Base-by-base conservation (phyloP, 2,113 vertebrate species). In the Sylvilagus bachmani region DNA sequence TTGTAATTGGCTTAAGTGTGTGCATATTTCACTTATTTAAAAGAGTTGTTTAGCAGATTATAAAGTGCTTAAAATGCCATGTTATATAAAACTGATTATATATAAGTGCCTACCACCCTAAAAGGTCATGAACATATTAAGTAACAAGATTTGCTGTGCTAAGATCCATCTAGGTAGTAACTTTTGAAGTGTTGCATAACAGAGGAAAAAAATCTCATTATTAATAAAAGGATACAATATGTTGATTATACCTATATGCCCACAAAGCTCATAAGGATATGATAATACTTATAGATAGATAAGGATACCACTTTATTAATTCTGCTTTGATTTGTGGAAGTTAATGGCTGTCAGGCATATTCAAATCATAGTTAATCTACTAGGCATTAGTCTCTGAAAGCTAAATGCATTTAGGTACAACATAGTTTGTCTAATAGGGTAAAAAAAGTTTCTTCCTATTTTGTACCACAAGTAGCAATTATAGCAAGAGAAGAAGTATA, bases 181-280 rank as follows among this genome's bases (percentile, higher is more conserved):
- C 25, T 36, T 78, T 71, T 78, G 58, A 77, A 77, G 3, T 94
- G 64, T 27, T 88, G n/a, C 25, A 66, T 67, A 61, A 85, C 44
- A 85, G 85, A 16, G 27, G 78, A 92, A 87, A 94, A 92, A 87
- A 94, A 33, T 3, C 19, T 91, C 55, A 90, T 12, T 82, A 64
- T 70, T 74, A 81, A 33, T 77, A 70, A 62, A 96, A 92, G n/a
- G 2, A 77, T 70, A 36, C 24, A 71, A 90, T 2, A 1, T 94
- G 29, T 49, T 77, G 24, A 71, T 77, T 77, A 78, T 49, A 51
- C 10, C 14, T 53, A 58, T 33, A 29, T 61, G 49, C 62, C 13
- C 53, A 58, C 49, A 78, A 90, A 74, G 33, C 44, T 86, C 44
- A 95, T 89, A 77, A 86, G 67, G 51, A 94, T 77, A 70, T 38